Evolutionary conservation across 2,888 invertebrate genomes (phyloP).

Genomic region (Corbicula japonica): DNA sequence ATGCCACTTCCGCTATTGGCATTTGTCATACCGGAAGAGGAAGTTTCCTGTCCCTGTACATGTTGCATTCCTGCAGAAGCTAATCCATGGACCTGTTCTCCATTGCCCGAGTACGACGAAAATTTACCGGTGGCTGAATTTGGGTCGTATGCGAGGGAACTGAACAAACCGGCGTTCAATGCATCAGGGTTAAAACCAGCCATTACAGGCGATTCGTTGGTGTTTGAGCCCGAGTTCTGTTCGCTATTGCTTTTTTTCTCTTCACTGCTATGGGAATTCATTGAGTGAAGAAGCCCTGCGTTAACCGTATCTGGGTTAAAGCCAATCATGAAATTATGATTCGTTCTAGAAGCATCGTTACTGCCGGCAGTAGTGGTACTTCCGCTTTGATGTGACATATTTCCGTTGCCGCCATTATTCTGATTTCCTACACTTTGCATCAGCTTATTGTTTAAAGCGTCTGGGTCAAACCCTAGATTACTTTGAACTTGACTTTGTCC

Average conservation of each 20-base stretch:
- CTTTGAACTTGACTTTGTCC: neutral
- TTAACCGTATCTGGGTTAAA: conserved; percentile 25
- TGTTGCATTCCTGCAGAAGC: no score
- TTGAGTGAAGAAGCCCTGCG: conserved; percentile 9
- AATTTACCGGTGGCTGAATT: conserved; percentile 35
- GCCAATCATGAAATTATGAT: neutral
- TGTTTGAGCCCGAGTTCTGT: neutral
- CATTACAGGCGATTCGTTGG: neutral
- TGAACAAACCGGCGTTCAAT: conserved; percentile 49
- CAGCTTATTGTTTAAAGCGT: conserved; percentile 45
- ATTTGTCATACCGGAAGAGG: no score
- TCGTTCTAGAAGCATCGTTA: neutral
- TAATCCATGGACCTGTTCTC: conserved; percentile 1
- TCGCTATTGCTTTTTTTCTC: neutral
- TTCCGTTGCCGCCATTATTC: no score
- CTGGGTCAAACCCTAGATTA: conserved; percentile 39
- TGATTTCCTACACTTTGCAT: conserved; percentile 32
- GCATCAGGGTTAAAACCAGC: conserved; percentile 48
- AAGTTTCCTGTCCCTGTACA: neutral
- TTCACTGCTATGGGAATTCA: neutral
- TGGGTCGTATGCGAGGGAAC: conserved; percentile 45
- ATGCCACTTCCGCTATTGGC: no score
- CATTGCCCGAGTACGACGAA: conserved; percentile 2
- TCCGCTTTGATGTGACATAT: neutral
- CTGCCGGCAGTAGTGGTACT: neutral